Conservation (phyloP, 2,113 vertebrate species). For the Lathamus discolor region DNA sequence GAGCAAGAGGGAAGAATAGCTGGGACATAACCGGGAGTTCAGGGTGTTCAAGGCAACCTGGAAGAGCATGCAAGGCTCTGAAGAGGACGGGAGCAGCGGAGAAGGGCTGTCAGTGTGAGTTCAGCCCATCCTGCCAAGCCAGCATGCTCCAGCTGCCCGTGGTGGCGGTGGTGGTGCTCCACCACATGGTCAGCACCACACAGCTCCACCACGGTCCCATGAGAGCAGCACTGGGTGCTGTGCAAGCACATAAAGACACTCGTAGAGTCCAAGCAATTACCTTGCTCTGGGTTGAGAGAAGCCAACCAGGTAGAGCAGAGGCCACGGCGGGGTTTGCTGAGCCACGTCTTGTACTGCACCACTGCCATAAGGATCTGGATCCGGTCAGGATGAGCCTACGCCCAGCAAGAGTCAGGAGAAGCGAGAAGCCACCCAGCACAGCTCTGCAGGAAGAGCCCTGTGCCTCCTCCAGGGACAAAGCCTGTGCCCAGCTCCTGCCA, state of each 20-base stretch:
- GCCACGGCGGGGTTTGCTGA: conserved; percentile 83
- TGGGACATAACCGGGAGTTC: background rate
- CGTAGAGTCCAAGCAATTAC: conserved; percentile 44
- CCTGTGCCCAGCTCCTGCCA: background rate
- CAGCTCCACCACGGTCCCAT: accelerated
- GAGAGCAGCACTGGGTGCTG: background rate
- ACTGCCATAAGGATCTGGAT: conserved; percentile 93
- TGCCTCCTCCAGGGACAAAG: background rate
- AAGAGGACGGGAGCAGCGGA: background rate
- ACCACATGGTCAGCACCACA: background rate
- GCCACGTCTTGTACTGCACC: conserved; percentile 85
- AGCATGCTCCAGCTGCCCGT: background rate
- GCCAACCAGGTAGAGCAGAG: conserved; percentile 94
- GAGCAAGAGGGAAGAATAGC: accelerated
- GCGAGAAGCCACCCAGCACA: background rate
- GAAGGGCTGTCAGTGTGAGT: background rate
- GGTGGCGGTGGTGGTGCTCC: background rate
- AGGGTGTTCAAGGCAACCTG: background rate
- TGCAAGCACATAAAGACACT: background rate
- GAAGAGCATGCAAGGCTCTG: background rate
- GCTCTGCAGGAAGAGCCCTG: background rate
- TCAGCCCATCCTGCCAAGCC: background rate
- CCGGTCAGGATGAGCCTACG: conserved; percentile 78
- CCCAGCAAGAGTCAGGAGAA: background rate
- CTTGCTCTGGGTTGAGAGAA: conserved; percentile 81